These are phyloP conservation scores for Trichacis sp. DNA, from an alignment of 2,888 invertebrate genomes.

Conservation along the genomic window DNA sequence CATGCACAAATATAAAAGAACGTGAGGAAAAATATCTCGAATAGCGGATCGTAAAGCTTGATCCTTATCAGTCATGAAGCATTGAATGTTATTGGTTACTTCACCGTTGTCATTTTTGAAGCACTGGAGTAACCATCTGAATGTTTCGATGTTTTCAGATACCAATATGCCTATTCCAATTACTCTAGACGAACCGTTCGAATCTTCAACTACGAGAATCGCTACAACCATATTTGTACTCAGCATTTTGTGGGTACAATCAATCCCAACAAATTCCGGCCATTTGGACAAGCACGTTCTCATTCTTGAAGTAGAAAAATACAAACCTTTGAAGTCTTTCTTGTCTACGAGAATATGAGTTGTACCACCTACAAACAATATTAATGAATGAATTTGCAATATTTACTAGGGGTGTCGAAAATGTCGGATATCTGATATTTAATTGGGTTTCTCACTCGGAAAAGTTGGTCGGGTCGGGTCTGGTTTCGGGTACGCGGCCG, in stretches of 20 bases:
- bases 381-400: no score
- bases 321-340: constrained; percentile 17
- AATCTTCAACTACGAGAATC: constrained; percentile 27
- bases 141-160: constrained; percentile 26
- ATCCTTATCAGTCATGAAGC: constrained; percentile 43
- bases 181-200: constrained; percentile 22
- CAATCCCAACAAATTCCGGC: constrained; percentile 35
- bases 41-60: constrained; percentile 10
- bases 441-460: no score
- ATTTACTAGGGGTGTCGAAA: no score
- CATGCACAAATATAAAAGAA: constrained; percentile 1
- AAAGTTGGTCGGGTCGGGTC: no score
- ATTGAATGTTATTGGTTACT: constrained; percentile 12
- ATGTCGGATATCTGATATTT: no score
- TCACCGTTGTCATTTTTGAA: constrained; percentile 23
- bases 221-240: constrained; percentile 15
- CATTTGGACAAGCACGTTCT: constrained; percentile 13
- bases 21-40: not conserved
- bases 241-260: constrained; percentile 34
- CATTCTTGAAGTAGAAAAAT: constrained; percentile 30
- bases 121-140: constrained; percentile 20
- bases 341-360: not conserved
- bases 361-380: no score
- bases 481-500: no score
- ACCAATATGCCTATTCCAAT: constrained; percentile 27